Conservation (phyloP, 2,797 vertebrate species). For the Crocodylus rhombifer region DNA sequence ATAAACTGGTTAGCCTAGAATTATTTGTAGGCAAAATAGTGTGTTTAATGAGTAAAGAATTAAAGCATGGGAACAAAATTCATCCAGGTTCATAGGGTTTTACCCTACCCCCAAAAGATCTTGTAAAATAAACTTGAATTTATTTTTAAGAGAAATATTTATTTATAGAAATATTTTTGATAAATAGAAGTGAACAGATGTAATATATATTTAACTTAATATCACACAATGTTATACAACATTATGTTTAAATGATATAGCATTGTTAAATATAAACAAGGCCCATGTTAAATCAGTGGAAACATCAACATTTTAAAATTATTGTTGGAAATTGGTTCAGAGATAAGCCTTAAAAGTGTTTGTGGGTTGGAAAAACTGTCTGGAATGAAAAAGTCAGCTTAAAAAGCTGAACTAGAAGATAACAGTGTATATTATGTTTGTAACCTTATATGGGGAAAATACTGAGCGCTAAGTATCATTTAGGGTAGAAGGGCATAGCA, state of each 20-base stretch:
- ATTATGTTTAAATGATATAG: neutral
- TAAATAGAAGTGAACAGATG: neutral
- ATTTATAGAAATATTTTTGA: neutral
- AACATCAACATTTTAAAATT: neutral
- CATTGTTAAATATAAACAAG: neutral
- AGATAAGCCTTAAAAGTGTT: neutral
- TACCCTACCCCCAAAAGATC: neutral
- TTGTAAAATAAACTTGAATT: neutral
- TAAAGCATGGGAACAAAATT: neutral
- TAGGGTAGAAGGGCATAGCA: neutral
- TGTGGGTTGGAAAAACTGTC: neutral
- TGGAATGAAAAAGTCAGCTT: neutral
- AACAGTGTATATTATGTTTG: neutral
- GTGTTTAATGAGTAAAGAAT: neutral
- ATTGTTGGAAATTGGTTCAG: neutral
- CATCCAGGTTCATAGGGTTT: neutral
- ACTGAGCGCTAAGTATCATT: accelerated
- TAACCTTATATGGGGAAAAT: neutral
- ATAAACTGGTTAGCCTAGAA: neutral
- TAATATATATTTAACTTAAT: neutral
- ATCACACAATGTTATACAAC: neutral
- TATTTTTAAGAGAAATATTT: neutral
- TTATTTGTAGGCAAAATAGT: neutral
- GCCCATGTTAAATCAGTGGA: neutral
- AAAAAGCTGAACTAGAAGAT: neutral